A percentile compares a stretch with the other conserved stretches of the same genome.
phyloP scores from a whole-genome alignment of 2,113 vertebrate genomes.

The Spizaetus ornatus region DNA sequence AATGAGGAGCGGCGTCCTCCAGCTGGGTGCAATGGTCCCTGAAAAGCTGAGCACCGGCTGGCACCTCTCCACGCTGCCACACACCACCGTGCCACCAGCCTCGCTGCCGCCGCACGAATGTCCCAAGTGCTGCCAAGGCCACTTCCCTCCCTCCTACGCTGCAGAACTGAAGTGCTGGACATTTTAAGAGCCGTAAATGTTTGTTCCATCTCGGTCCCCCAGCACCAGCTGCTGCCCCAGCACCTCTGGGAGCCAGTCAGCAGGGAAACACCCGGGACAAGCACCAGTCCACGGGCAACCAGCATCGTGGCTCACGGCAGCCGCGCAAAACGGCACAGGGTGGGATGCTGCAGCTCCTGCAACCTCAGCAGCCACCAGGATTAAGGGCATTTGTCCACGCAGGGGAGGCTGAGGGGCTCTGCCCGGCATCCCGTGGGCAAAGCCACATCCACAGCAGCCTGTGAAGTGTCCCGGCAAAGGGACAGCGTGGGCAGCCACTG shows the following conservation, averaged over 20 bases:
- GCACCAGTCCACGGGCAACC: background rate
- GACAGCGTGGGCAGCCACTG: background rate
- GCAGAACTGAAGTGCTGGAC: background rate
- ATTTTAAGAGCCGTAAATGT: background rate
- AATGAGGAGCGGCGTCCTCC: background rate
- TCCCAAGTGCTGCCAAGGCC: background rate
- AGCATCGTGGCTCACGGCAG: background rate
- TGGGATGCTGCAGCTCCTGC: background rate
- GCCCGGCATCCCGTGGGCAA: background rate
- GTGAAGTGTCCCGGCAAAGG: background rate
- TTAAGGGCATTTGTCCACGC: too few relatives aligned
- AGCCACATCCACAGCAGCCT: background rate
- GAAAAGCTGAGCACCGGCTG: background rate
- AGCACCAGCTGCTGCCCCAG: background rate
- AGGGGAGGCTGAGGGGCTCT: background rate
- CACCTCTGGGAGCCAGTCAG: background rate
- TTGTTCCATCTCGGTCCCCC: rapidly evolving
- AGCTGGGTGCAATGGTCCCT: background rate
- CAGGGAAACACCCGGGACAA: background rate
- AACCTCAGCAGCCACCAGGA: background rate
- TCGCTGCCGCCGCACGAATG: rapidly evolving
- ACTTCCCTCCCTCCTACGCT: background rate
- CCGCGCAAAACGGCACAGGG: background rate
- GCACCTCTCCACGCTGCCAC: background rate
- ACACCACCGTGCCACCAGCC: background rate